Evolutionary conservation across 2,113 vertebrate species (phyloP).

Genomic region (Elanoides forficatus): DNA sequence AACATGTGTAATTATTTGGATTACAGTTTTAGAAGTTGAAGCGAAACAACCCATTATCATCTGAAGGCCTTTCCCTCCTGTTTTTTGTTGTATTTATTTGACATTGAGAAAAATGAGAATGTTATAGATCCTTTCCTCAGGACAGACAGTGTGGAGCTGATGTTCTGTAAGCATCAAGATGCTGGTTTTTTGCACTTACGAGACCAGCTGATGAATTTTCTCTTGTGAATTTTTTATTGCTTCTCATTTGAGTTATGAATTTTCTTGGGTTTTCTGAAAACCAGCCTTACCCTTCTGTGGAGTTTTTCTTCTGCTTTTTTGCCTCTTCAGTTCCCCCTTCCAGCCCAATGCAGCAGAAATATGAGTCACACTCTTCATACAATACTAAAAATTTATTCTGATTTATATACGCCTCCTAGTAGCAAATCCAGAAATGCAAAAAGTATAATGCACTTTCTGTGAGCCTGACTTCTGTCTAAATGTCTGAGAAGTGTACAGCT

Average conservation of each 20-base stretch:
- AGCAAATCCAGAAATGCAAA: neutral
- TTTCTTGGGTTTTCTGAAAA: neutral
- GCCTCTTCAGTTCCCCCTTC: neutral
- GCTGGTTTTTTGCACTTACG: neutral
- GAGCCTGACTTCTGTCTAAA: neutral
- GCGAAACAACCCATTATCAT: neutral
- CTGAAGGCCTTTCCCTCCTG: neutral
- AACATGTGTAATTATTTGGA: neutral
- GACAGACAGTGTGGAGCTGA: fast-evolving
- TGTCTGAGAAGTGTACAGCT: neutral
- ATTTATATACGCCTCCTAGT: neutral
- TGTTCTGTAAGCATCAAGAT: neutral
- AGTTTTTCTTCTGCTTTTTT: neutral
- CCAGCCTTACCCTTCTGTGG: fast-evolving
- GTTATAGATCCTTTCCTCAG: neutral
- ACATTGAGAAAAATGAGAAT: neutral
- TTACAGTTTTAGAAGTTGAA: neutral
- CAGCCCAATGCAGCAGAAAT: neutral
- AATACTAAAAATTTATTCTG: neutral
- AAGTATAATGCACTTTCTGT: neutral
- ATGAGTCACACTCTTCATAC: neutral
- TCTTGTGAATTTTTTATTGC: neutral
- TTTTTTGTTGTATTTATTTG: neutral
- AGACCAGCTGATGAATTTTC: neutral
- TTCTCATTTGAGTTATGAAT: neutral